Evolutionary conservation across 2,888 invertebrate genomes (phyloP), one percentile per base, ranked within the genome.

Genomic region (Falcaria lacertinaria): DNA sequence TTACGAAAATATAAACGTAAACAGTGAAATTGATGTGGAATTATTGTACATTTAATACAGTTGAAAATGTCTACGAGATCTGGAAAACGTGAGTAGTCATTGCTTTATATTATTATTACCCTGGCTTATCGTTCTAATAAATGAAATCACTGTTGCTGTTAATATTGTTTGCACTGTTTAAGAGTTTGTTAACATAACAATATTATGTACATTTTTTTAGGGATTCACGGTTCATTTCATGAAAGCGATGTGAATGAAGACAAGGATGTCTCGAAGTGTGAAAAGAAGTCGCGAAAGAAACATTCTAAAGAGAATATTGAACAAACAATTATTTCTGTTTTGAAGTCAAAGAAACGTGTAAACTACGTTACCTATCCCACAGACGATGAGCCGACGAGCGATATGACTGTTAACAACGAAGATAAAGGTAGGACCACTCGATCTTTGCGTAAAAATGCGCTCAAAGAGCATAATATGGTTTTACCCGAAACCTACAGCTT

Each of bases 81-180:
- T 42, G 82, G 86, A 33, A 88, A 80, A 75, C 72, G 88, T 88
- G 69, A 79, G 83, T 78, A 45, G n/a, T n/a, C n/a, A n/a, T n/a
- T n/a, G n/a, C n/a, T n/a, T n/a, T n/a, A n/a, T n/a, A n/a, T n/a
- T n/a, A n/a, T n/a, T n/a, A n/a, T n/a, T n/a, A n/a, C n/a, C n/a
- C 22, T 39, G 28, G 11, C 28, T 3, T 11, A 28, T 22, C 7
- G 7, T 2, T 1, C 5, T 22, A 6, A 6, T 22, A 7, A 22
- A 22, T 22, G 7, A 22, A 5, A 6, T 22, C 7, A 22, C 1
- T 22, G 22, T 22, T 19, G 3, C 5, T 6, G 7, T 22, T 22
- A 22, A 22, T 6, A 22, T 6, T 22, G 22, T 22, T 22, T 22
- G 5, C 3, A 22, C 22, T 22, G 7, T 6, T 5, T 22, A 22